Evolutionary conservation across 1,140 invertebrate genomes (phyloP).

Genomic region (Homarus americanus): DNA sequence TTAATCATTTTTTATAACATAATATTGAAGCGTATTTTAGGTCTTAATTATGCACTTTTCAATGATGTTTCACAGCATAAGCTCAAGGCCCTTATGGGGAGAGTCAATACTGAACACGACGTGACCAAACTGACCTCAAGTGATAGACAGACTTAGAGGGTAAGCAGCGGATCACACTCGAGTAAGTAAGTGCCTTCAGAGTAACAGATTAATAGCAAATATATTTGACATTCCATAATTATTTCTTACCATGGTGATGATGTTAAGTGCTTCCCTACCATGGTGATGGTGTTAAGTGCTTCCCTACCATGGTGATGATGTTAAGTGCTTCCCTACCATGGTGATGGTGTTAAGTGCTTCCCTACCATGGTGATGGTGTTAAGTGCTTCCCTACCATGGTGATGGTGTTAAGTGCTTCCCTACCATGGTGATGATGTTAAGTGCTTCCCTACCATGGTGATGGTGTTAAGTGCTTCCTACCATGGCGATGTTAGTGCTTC

Average conservation of each 20-base stretch:
- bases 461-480: neutral
- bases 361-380: neutral
- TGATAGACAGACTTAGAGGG: too few species aligned
- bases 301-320: neutral
- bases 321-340: too few species aligned
- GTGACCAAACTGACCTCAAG: too few species aligned
- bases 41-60: too few species aligned
- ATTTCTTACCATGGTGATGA: neutral
- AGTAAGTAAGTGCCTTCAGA: neutral
- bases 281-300: neutral
- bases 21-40: too few species aligned
- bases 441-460: conserved; percentile 32
- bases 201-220: neutral
- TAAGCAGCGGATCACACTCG: too few species aligned
- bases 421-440: neutral
- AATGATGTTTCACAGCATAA: neutral
- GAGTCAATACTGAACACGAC: too few species aligned
- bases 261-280: neutral
- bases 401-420: neutral
- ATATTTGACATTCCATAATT: neutral
- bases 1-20: too few species aligned
- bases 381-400: neutral
- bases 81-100: too few species aligned
- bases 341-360: neutral
- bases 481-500: neutral